These are phyloP conservation scores for Uropsilus gracilis DNA, from an alignment of 2,113 vertebrate genomes.

Conservation along the genomic window DNA sequence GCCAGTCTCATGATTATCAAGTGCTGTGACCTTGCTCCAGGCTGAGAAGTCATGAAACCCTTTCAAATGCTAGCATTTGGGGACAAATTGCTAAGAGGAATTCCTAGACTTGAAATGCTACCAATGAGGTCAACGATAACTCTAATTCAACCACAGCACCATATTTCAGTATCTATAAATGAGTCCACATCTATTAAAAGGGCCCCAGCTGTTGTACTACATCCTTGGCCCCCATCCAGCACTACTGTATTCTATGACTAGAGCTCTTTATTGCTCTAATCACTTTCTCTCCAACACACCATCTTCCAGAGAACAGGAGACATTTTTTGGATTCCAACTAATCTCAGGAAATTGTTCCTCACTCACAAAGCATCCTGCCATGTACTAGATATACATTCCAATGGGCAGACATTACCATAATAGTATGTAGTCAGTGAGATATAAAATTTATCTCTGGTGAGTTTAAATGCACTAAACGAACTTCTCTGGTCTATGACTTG, in stretches of 20 bases:
- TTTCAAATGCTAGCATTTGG: constrained; percentile 14
- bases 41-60: background rate
- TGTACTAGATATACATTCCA: background rate
- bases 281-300: background rate
- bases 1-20: background rate
- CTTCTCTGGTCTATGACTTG: background rate
- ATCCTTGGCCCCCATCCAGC: background rate
- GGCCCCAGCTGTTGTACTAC: background rate
- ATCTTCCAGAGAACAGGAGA: background rate
- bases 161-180: constrained; percentile 53
- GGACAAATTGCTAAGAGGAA: constrained; percentile 30
- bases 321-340: background rate
- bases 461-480: background rate
- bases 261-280: background rate
- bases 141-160: background rate
- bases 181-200: constrained; percentile 42
- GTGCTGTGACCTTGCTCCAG: background rate
- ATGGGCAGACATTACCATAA: background rate
- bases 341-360: constrained; percentile 18
- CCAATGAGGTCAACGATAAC: constrained; percentile 24
- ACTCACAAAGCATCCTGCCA: background rate
- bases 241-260: background rate
- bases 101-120: constrained; percentile 22
- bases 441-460: background rate
- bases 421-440: background rate